These are phyloP conservation scores for Myotis yumanensis DNA, from an alignment of 2,113 vertebrate species.

Conservation along the genomic window DNA sequence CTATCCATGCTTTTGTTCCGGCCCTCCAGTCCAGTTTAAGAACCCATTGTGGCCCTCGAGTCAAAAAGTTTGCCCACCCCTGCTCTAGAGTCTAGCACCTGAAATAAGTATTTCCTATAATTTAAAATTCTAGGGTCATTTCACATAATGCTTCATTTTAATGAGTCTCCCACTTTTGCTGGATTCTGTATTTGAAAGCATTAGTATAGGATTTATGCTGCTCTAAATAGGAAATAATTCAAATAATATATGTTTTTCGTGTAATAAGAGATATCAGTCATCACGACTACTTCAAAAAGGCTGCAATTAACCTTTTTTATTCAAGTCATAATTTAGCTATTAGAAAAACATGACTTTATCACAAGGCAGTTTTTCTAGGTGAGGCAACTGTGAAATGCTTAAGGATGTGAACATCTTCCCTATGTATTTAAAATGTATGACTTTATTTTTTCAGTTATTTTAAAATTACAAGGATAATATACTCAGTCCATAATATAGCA, in stretches of 20 bases:
- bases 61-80: no score
- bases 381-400: constrained; percentile 42
- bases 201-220: not conserved
- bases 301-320: constrained; percentile 9
- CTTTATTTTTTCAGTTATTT: no score
- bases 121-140: not conserved
- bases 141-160: not conserved
- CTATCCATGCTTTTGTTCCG: no score
- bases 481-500: not conserved
- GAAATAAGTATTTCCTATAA: not conserved
- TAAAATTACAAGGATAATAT: not conserved
- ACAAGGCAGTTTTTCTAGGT: not conserved
- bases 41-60: no score
- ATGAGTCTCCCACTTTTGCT: not conserved
- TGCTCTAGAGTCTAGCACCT: not conserved
- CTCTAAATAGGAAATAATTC: constrained; percentile 43
- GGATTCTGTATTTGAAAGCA: not conserved
- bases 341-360: constrained; percentile 37
- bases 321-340: not conserved
- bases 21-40: no score
- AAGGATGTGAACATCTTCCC: not conserved
- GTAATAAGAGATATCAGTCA: not conserved
- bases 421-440: not conserved
- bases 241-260: constrained; percentile 34
- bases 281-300: constrained; percentile 34